Conservation (phyloP, 2,797 vertebrate genomes). For the Megalops cyprinoides region DNA sequence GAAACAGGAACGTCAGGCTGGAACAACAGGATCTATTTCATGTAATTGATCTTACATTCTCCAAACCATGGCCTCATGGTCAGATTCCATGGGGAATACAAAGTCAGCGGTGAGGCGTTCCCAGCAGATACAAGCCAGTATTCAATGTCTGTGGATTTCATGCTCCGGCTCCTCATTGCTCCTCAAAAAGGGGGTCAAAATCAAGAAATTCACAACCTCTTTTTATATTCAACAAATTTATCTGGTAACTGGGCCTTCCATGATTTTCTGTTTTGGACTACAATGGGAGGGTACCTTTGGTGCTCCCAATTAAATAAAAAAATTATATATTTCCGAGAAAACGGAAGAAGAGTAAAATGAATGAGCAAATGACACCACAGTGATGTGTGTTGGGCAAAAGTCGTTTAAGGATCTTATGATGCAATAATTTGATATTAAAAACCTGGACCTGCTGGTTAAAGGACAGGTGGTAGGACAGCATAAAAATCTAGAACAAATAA, state of each 20-base stretch:
- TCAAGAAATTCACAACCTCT: slow-evolving; percentile 35
- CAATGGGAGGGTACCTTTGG: background rate
- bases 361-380: background rate
- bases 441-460: background rate
- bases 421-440: background rate
- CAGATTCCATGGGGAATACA: background rate
- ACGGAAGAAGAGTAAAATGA: background rate
- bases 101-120: background rate
- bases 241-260: background rate
- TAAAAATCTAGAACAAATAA: too few relatives aligned
- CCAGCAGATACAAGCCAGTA: slow-evolving; percentile 13
- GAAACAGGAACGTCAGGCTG: background rate
- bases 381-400: background rate
- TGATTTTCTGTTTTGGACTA: background rate
- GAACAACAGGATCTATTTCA: background rate
- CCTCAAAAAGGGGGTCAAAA: slow-evolving; percentile 44
- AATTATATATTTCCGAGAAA: background rate
- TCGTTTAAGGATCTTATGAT: background rate
- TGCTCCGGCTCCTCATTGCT: slow-evolving; percentile 31
- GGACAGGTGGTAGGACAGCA: background rate
- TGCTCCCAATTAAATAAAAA: background rate
- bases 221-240: background rate
- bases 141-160: slow-evolving; percentile 22
- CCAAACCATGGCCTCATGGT: background rate
- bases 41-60: slow-evolving; percentile 1